Evolutionary conservation across 2,113 vertebrate species (phyloP).

Genomic region (Brachypteracias leptosomus): DNA sequence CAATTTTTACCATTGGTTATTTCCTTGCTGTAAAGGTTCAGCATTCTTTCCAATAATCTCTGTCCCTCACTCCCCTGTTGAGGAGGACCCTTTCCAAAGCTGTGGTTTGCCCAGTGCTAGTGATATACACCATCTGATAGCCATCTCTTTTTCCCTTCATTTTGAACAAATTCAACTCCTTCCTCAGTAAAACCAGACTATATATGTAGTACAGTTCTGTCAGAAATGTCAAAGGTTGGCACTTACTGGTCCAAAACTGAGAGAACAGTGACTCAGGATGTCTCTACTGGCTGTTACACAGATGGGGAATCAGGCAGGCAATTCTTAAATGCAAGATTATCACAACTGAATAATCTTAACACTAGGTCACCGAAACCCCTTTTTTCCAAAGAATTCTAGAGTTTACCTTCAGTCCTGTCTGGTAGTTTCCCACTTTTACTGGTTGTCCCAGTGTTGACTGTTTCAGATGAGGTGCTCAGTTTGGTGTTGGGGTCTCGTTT

Average conservation of each 20-base stretch:
- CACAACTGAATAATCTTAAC: neutral
- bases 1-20: neutral
- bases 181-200: neutral
- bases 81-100: neutral
- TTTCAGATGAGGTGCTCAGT: constrained; percentile 93
- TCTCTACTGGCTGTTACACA: neutral
- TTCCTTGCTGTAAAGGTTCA: neutral
- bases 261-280: neutral
- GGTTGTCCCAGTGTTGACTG: constrained; percentile 78
- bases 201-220: neutral
- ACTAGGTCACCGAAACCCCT: neutral
- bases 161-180: neutral
- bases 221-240: neutral
- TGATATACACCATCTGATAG: neutral
- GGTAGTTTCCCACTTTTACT: constrained; percentile 78
- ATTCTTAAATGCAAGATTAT: neutral
- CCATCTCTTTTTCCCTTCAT: neutral
- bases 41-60: neutral
- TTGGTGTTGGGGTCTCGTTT: constrained; percentile 95
- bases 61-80: neutral
- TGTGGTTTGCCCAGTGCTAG: neutral
- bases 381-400: neutral
- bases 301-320: neutral
- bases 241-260: neutral
- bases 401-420: constrained; percentile 81